phyloP scores from a whole-genome alignment of 2,888 invertebrate genomes.

The Xylophagus ater region DNA sequence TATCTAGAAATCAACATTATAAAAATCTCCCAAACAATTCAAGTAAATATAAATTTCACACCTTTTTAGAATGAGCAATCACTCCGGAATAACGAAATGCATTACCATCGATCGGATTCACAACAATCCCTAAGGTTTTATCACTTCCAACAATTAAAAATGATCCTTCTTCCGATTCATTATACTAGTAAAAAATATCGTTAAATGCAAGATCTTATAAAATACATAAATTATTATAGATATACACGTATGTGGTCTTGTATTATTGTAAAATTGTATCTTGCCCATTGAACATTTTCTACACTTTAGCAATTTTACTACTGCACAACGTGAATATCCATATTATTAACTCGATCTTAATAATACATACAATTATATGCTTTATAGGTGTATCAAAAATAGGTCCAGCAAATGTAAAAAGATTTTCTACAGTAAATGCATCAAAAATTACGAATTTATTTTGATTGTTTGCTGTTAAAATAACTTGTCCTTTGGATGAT shows the following conservation, averaged over 20 bases:
- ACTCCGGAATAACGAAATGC: constrained; percentile 54
- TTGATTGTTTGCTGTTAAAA: constrained; percentile 32
- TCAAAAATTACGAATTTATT: constrained; percentile 59
- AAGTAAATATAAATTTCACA: constrained; percentile 25
- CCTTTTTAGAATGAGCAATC: constrained; percentile 55
- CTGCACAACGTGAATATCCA: too few relatives aligned
- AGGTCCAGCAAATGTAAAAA: constrained; percentile 57
- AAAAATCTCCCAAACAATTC: background rate
- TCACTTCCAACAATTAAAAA: constrained; percentile 8
- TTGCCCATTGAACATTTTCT: too few relatives aligned
- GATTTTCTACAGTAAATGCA: constrained; percentile 50
- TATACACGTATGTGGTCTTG: too few relatives aligned
- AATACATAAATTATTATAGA: too few relatives aligned
- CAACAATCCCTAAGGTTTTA: constrained; percentile 52
- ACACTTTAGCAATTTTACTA: too few relatives aligned
- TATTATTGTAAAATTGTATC: too few relatives aligned
- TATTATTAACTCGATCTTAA: too few relatives aligned
- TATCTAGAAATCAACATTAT: background rate
- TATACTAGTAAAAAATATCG: background rate
- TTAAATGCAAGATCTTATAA: too few relatives aligned
- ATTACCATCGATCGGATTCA: constrained; percentile 61
- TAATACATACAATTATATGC: constrained; percentile 34
- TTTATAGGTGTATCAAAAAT: constrained; percentile 51
- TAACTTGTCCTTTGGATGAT: constrained; percentile 4
- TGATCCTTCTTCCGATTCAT: background rate